phyloP scores from a whole-genome alignment of 2,888 invertebrate genomes.

The Harpagoxenus sublaevis region DNA sequence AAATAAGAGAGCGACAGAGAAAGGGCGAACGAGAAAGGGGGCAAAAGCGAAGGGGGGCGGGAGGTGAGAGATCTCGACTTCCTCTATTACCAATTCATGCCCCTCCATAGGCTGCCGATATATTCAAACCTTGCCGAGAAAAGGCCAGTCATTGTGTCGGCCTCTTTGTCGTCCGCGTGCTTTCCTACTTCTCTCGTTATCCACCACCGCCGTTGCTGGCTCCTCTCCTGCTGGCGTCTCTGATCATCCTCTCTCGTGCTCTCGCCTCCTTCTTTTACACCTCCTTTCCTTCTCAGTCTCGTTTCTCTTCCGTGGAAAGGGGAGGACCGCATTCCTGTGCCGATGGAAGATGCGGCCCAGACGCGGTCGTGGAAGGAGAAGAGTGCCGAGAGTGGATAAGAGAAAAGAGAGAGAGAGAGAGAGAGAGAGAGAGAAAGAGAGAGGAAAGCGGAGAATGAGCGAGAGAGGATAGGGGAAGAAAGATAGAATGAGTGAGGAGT shows the following conservation, averaged over 20 bases:
- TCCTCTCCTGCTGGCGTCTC: conserved; percentile 37
- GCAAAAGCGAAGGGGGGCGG: conserved; percentile 37
- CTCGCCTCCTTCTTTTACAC: conserved; percentile 62
- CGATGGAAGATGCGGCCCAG: conserved; percentile 67
- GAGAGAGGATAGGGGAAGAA: conserved; percentile 19
- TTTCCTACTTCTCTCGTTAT: conserved; percentile 75
- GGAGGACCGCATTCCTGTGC: conserved; percentile 71
- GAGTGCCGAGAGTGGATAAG: conserved; percentile 46
- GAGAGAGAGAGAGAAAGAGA: conserved; percentile 20
- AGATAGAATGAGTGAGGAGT: conserved; percentile 70
- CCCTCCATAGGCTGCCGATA: conserved; percentile 74
- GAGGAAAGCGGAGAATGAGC: conserved; percentile 38
- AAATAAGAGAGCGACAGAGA: conserved; percentile 66
- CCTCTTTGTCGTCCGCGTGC: conserved; percentile 74
- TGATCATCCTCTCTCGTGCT: conserved; percentile 20
- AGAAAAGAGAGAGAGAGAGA: conserved; percentile 14
- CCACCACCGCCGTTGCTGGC: conserved; percentile 49
- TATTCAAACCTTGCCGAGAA: conserved; percentile 77
- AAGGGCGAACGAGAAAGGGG: conserved; percentile 37
- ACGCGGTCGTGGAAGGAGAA: conserved; percentile 45
- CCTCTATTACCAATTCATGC: conserved; percentile 82
- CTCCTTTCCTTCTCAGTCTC: conserved; percentile 68
- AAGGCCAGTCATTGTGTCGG: conserved; percentile 78
- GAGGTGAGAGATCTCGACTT: conserved; percentile 73
- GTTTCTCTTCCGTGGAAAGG: conserved; percentile 71